Conservation (phyloP, 2,797 vertebrate species). For the Acridotheres tristis region DNA sequence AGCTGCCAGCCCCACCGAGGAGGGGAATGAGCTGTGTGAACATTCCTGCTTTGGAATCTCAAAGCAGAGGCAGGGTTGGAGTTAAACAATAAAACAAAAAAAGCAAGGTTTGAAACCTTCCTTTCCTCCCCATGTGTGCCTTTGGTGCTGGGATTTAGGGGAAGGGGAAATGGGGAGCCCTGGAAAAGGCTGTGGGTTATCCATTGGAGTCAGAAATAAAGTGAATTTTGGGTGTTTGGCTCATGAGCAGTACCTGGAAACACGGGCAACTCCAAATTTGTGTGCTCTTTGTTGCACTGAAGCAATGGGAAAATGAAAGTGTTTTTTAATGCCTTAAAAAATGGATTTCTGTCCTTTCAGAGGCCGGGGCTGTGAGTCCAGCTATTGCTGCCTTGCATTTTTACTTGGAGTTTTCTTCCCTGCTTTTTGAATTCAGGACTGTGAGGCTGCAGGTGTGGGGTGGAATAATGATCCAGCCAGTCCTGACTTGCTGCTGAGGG, state of each 20-base stretch:
- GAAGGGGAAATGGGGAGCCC: background rate
- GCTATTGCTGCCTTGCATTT: background rate
- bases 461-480: background rate
- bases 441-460: background rate
- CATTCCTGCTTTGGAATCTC: background rate
- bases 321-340: background rate
- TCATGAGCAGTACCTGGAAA: background rate
- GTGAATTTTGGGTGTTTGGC: background rate
- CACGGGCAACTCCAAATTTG: fast-evolving
- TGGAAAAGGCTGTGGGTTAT: background rate
- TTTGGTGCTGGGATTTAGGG: background rate
- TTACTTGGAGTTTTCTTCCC: background rate
- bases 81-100: background rate
- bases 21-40: background rate
- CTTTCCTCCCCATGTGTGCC: background rate
- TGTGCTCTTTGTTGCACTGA: background rate
- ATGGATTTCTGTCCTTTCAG: background rate
- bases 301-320: background rate
- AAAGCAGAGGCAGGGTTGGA: background rate
- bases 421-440: background rate
- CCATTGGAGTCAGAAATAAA: background rate
- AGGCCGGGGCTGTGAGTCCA: background rate
- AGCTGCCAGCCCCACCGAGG: background rate
- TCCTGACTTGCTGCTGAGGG: background rate
- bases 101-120: background rate